phyloP scores from a whole-genome alignment of 2,797 vertebrate species.

The Spinus olivaceus region DNA sequence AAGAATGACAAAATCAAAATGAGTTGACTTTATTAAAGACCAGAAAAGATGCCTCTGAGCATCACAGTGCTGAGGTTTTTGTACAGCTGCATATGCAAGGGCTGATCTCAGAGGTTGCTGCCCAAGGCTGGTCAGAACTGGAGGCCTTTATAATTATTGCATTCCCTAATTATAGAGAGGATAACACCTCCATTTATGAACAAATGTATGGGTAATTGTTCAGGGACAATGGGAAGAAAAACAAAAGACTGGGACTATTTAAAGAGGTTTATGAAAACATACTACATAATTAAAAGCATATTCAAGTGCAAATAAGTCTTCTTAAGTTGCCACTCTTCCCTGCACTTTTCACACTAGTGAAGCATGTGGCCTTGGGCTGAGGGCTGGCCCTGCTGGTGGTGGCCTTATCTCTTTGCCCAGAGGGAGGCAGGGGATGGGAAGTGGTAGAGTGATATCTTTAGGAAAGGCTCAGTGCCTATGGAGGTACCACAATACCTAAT shows the following conservation, averaged over 20 bases:
- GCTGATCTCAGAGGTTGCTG: not conserved
- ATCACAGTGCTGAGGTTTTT: not conserved
- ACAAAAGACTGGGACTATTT: not conserved
- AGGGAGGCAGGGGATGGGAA: not conserved
- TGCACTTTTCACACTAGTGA: not conserved
- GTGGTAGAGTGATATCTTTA: not conserved
- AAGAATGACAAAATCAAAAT: not conserved
- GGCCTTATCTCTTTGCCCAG: not conserved
- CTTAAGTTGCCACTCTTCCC: not conserved
- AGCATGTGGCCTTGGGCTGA: not conserved
- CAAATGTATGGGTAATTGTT: not conserved
- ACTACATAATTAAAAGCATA: not conserved
- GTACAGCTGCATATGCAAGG: not conserved
- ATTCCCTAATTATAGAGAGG: conserved; percentile 22
- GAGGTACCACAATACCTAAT: not conserved
- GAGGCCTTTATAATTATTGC: not conserved
- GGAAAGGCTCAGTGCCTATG: not conserved
- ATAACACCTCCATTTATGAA: not conserved
- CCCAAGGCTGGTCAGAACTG: not conserved
- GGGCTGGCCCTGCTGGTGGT: not conserved
- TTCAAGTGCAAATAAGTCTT: not conserved
- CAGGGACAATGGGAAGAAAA: not conserved
- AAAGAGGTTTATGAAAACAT: not conserved
- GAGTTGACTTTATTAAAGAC: not conserved
- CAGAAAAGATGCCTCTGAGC: not conserved